Conservation (phyloP, 2,113 vertebrate genomes). For the Grus americana region DNA sequence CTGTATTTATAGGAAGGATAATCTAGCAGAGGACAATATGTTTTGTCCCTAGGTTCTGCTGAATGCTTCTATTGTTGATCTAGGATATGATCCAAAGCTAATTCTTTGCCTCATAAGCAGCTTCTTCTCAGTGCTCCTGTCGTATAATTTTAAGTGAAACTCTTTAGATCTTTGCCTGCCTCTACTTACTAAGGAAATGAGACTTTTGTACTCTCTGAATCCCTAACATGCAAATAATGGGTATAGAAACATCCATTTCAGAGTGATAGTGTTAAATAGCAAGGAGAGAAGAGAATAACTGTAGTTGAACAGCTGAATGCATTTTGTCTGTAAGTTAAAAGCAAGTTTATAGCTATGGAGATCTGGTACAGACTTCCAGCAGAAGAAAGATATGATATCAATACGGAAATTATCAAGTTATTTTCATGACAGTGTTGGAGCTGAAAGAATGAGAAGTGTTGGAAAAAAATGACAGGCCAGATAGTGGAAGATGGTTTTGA, state of each 20-base stretch:
- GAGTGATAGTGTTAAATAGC: not conserved
- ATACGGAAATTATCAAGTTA: not conserved
- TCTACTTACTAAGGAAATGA: not conserved
- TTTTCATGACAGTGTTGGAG: not conserved
- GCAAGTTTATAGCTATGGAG: not conserved
- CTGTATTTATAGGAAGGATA: slow-evolving; percentile 57
- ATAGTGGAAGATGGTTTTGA: not conserved
- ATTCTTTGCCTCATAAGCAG: slow-evolving; percentile 11
- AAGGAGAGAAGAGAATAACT: not conserved
- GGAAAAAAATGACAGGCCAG: not conserved
- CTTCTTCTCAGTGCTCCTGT: not conserved
- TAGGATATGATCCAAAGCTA: slow-evolving; percentile 20
- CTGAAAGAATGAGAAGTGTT: not conserved
- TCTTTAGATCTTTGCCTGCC: not conserved
- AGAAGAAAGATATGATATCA: not conserved
- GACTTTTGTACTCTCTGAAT: not conserved
- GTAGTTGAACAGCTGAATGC: not conserved
- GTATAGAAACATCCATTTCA: not conserved
- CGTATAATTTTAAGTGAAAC: not conserved
- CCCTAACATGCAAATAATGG: not conserved
- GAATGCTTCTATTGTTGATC: slow-evolving; percentile 37
- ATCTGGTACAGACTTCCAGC: not conserved
- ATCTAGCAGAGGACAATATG: slow-evolving; percentile 38
- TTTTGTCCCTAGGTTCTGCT: slow-evolving; percentile 51
- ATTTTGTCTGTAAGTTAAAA: not conserved